Base-by-base conservation (phyloP, 2,113 vertebrate genomes). In the Leptobrachium ailaonicum region DNA sequence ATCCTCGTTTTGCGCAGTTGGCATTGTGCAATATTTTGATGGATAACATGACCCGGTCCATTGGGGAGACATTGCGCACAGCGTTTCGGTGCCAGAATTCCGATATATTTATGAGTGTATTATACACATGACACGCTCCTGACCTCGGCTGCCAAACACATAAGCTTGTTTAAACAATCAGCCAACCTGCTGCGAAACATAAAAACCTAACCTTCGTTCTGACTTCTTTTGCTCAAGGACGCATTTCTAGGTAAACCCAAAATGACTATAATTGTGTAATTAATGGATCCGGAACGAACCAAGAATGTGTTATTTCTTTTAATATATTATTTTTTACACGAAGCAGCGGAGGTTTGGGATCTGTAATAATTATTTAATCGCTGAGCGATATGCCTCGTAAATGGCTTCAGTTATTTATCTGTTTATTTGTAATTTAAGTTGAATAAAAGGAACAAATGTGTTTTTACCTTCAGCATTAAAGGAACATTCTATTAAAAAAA, bases 251-350 rank as follows among this genome's bases (percentile, higher is more conserved):
- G 72, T 74, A 44, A 73, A 63, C 14, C 58, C 14, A 20, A 63
- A 74, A 11, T 74, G 41, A 74, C 56, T 20, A 13, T 63, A 74
- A 63, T 74, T 62, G 71, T 42, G 63, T 53, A 74, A 63, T 63
- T 63, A 74, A 63, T 45, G 56, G 41, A 9, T 5, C 41, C n/a
- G 14, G 5, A 45, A 9, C n/a, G 20, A 60, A 73, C 60, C 47
- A 73, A 50, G 47, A 50, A n/a, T 73, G 71, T 40, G 56, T 73
- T 73, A 50, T 50, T 32, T 4, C 47, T 50, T 50, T 50, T 5
- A 5, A 20, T 3, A 40, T 8, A 41, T 71, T 50, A 53, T 20
- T 73, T 42, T 58, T 42, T 43, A 7, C 20, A 32, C 1, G 4
- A 40, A 71, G 42, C 10, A 45, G 68, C 67, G 45, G 20, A 32